Evolutionary conservation across 2,797 vertebrate species (phyloP).

Genomic region (Buphagus erythrorhynchus): DNA sequence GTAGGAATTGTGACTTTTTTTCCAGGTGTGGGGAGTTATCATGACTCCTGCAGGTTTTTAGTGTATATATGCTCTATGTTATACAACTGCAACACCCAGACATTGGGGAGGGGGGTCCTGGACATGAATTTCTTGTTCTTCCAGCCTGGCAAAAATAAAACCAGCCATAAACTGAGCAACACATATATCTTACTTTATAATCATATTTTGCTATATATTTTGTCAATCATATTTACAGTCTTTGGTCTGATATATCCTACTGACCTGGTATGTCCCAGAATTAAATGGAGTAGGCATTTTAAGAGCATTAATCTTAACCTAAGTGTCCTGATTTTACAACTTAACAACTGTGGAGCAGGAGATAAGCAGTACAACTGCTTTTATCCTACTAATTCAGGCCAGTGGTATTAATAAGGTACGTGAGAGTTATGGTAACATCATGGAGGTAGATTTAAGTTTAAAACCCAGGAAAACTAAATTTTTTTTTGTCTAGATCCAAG

Average conservation of each 20-base stretch:
- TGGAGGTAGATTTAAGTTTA: neutral
- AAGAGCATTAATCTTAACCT: conserved; percentile 1
- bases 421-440: neutral
- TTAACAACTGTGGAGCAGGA: neutral
- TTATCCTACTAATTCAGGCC: conserved; percentile 31
- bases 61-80: neutral
- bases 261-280: neutral
- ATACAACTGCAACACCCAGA: neutral
- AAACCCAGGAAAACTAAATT: neutral
- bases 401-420: neutral
- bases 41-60: neutral
- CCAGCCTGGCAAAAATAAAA: neutral
- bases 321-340: conserved; percentile 14
- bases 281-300: neutral
- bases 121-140: neutral
- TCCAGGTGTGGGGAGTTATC: neutral
- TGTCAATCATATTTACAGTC: neutral
- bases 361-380: neutral
- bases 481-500: neutral
- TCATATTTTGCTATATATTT: neutral
- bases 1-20: neutral
- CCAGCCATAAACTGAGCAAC: neutral
- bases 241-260: neutral
- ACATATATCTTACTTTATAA: neutral
- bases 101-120: neutral